Base-by-base conservation (phyloP, 2,888 invertebrate genomes). In the Archips xylosteana region DNA sequence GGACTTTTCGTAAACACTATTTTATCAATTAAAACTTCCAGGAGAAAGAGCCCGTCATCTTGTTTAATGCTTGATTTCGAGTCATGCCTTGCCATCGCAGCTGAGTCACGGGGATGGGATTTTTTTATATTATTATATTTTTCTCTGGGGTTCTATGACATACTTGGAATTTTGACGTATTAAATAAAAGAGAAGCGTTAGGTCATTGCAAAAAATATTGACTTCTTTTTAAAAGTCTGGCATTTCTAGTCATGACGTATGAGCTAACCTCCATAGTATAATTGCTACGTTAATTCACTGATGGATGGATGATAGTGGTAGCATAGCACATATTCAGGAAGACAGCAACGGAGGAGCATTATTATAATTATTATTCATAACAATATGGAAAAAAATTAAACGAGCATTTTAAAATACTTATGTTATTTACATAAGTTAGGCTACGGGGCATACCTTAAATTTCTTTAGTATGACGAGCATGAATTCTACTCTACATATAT, bases 1-100 rank as follows among this genome's bases (percentile, higher is more conserved):
- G 93, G 93, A 75, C 87, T 90, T 80, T 90, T 91, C 3, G 82
- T 75, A 76, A 94, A 92, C 64, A 88, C 79, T 15, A 94, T 84
- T 79, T 92, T 94, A 77, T 96, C 96, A 15, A 96, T 94, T 10
- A 96, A 88, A 79, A 96, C 96, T 84, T 96, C 96, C 66, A 96
- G 87, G 13, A 96, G 92, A 83, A 96, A 96, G 60, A 96, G 89
- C 75, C 95, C 94, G 80, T 95, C 95, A 9, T 54, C 54, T 54
- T 54, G 54, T 23, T 54, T 54, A 23, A 54, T 54, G 23, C 54
- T 54, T 15, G 54, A 54, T 54, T 54, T 54, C 54, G 54, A 54
- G 72, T 95, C 94, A 62, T 94, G 91, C 81, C 94, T 92, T 76
- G 87, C 79, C 92, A 91, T 92, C 76, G 75, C 80, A 76, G 75